These are phyloP conservation scores for Epizoanthus fatuus DNA, from an alignment of 92 coral and sea anemone species.

Conservation along the genomic window DNA sequence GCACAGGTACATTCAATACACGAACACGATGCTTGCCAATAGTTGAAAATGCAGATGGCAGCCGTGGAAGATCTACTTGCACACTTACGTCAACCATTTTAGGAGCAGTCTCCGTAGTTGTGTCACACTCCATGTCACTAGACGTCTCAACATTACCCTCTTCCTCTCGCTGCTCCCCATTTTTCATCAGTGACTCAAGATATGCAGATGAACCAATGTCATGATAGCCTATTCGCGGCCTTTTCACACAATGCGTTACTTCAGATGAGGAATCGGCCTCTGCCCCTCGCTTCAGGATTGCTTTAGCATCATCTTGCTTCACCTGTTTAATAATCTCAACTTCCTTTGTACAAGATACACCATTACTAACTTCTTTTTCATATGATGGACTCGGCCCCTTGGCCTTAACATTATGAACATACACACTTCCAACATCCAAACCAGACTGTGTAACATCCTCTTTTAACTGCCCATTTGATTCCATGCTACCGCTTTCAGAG, in stretches of 20 bases:
- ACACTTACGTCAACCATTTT: constrained; percentile 94
- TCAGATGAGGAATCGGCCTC: constrained; percentile 92
- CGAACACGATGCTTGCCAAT: constrained; percentile 72
- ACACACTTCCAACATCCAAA: background rate
- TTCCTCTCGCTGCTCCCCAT: constrained; percentile 51
- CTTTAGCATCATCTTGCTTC: constrained; percentile 42
- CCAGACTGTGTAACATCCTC: constrained; percentile 37
- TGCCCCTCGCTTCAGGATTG: constrained; percentile 64
- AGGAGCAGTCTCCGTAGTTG: constrained; percentile 73
- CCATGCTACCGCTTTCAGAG: constrained; percentile 46
- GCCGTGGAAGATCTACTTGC: constrained; percentile 95
- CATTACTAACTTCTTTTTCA: constrained; percentile 53
- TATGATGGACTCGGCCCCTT: constrained; percentile 49
- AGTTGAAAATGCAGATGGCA: constrained; percentile 55
- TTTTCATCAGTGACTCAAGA: constrained; percentile 43
- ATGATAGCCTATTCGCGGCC: constrained; percentile 35
- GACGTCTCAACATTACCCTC: constrained; percentile 52
- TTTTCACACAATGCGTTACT: constrained; percentile 64
- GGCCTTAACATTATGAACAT: background rate
- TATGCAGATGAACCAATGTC: constrained; percentile 25
- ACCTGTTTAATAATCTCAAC: constrained; percentile 55
- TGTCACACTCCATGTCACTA: constrained; percentile 62
- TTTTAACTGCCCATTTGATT: constrained; percentile 57
- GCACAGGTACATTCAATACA: constrained; percentile 91
- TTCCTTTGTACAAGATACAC: constrained; percentile 18